Percentiles rank a stretch among this genome's conserved stretches.
Evolutionary conservation across 2,888 invertebrate genomes (phyloP).

Genomic region (Apamea anceps): DNA sequence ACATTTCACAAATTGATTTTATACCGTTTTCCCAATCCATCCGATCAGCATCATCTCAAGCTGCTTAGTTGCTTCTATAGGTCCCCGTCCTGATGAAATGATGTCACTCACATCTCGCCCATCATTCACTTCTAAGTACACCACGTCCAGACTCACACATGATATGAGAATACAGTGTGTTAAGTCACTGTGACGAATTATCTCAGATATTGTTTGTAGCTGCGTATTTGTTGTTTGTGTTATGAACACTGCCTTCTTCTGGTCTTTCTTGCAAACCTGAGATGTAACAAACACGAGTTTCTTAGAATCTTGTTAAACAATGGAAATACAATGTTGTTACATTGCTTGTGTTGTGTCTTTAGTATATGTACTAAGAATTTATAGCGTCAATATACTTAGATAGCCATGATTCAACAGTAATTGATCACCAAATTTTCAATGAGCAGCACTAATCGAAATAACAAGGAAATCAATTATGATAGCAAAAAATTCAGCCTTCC

Average conservation of each 20-base stretch:
- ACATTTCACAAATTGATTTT: not conserved
- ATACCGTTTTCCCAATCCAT: conserved; percentile 92
- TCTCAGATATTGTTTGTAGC: conserved; percentile 89
- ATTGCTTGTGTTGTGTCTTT: not conserved
- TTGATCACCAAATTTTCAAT: not conserved
- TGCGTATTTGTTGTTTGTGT: conserved; percentile 89
- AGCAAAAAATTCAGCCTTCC: not conserved
- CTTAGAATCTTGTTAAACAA: not conserved
- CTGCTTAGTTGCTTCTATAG: conserved; percentile 78
- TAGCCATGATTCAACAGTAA: not conserved
- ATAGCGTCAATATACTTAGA: not conserved
- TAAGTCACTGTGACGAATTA: conserved; percentile 91
- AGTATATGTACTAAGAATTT: not conserved
- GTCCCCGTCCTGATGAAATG: conserved; percentile 78
- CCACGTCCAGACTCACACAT: conserved; percentile 89
- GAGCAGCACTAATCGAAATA: not conserved
- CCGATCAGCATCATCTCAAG: conserved; percentile 79
- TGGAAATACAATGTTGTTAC: not conserved
- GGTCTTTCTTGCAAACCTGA: conserved; percentile 80
- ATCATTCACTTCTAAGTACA: conserved; percentile 85
- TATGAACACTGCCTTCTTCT: conserved; percentile 89
- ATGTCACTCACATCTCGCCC: conserved; percentile 82
- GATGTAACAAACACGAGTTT: conserved; percentile 36
- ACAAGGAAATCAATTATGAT: not conserved
- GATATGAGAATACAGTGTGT: conserved; percentile 91